phyloP scores from a whole-genome alignment of 2,888 invertebrate genomes.

The Apeira syringaria region DNA sequence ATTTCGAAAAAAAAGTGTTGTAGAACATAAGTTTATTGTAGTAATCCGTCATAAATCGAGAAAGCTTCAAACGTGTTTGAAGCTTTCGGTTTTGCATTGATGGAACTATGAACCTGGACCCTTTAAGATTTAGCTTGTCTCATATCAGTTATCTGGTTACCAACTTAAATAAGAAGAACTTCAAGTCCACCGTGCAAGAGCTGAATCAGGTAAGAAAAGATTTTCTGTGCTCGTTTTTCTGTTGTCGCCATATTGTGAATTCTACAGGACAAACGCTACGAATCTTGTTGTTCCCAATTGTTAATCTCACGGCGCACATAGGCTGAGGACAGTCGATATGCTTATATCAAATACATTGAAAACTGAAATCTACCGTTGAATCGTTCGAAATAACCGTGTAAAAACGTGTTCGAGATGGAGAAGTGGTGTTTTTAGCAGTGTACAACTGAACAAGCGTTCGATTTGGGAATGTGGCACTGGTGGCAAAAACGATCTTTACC shows the following conservation, averaged over 20 bases:
- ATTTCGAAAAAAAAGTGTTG: slow-evolving; percentile 72
- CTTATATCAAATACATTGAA: no score
- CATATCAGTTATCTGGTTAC: slow-evolving; percentile 99
- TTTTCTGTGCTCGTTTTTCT: slow-evolving; percentile 55
- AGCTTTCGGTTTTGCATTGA: slow-evolving; percentile 96
- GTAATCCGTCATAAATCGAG: slow-evolving; percentile 90
- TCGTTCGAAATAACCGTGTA: no score
- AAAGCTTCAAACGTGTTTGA: slow-evolving; percentile 97
- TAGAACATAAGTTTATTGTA: slow-evolving; percentile 69
- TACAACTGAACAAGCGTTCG: no score
- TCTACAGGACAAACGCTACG: slow-evolving; percentile 25
- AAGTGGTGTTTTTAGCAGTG: no score
- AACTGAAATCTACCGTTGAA: no score
- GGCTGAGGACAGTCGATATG: no score
- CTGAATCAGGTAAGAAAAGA: slow-evolving; percentile 91
- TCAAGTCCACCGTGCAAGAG: slow-evolving; percentile 94
- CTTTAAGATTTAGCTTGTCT: slow-evolving; percentile 99
- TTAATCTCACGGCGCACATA: no score
- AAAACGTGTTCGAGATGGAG: no score
- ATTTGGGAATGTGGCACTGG: no score
- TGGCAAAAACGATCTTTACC: no score
- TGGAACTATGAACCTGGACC: slow-evolving; percentile 99
- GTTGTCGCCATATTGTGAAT: slow-evolving; percentile 77
- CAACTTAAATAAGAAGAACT: slow-evolving; percentile 98
- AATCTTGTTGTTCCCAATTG: no score